Percentiles rank a stretch among this genome's conserved stretches.
Conservation (phyloP, 2,113 vertebrate genomes). For the Gambusia holbrooki region DNA sequence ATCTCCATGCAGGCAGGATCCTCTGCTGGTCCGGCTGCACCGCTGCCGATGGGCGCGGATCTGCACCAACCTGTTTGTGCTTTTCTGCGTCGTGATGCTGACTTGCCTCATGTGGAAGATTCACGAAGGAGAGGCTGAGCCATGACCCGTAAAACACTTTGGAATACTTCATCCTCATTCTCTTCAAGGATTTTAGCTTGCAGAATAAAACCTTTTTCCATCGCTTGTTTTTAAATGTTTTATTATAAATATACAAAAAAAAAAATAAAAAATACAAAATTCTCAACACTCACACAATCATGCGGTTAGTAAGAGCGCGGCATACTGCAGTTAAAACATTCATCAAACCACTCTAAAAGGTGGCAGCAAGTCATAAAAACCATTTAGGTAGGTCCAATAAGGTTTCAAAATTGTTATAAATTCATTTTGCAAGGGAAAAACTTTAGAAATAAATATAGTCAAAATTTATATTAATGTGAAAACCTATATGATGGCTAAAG, state of each 20-base stretch:
- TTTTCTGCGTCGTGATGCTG: slow-evolving; percentile 71
- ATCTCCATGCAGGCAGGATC: slow-evolving; percentile 41
- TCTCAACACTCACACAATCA: slow-evolving; percentile 67
- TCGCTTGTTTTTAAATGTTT: slow-evolving; percentile 36
- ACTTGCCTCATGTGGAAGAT: slow-evolving; percentile 63
- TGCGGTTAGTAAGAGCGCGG: slow-evolving; percentile 67
- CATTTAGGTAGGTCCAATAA: slow-evolving; percentile 33
- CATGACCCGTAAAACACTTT: neutral
- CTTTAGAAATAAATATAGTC: slow-evolving; percentile 57
- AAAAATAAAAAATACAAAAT: neutral
- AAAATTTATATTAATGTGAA: slow-evolving; percentile 58
- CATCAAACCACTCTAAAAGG: slow-evolving; percentile 52
- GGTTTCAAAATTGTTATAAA: slow-evolving; percentile 26
- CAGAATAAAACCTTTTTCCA: slow-evolving; percentile 15
- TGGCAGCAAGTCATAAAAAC: slow-evolving; percentile 47
- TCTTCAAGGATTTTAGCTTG: neutral
- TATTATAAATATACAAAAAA: slow-evolving; percentile 80
- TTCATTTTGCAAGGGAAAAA: slow-evolving; percentile 23
- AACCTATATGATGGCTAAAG: slow-evolving; percentile 35
- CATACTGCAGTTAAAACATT: slow-evolving; percentile 60
- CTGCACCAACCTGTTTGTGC: slow-evolving; percentile 72
- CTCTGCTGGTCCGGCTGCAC: slow-evolving; percentile 64
- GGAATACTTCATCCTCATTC: neutral
- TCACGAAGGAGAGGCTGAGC: slow-evolving; percentile 13
- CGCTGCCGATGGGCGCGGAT: slow-evolving; percentile 73